A percentile compares a stretch with the other conserved stretches of the same genome.
phyloP scores from a whole-genome alignment of 2,888 invertebrate genomes.

The Drosophila buzzatii region DNA sequence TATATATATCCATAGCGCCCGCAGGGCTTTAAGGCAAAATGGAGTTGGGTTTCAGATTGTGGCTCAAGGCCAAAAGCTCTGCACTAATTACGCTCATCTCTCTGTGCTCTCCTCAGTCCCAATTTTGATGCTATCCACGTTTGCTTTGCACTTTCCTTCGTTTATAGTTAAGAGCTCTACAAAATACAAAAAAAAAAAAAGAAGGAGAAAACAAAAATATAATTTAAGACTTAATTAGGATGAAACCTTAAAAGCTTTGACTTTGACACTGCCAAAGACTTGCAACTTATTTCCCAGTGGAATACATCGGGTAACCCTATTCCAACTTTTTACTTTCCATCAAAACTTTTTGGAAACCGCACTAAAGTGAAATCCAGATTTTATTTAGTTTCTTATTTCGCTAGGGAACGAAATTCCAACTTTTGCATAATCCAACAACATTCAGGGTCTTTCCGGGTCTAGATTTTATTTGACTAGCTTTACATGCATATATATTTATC shows the following conservation, averaged over 20 bases:
- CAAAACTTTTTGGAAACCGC: conserved; percentile 2
- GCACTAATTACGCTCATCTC: conserved; percentile 32
- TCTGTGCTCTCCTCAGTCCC: neutral
- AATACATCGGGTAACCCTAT: neutral
- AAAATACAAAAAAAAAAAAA: neutral
- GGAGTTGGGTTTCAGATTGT: conserved; percentile 32
- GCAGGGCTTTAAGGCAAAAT: neutral
- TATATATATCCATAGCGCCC: neutral
- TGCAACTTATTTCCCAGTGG: neutral
- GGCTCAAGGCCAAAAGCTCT: conserved; percentile 28
- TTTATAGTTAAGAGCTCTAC: conserved; percentile 21
- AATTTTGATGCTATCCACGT: neutral
- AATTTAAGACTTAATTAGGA: conserved; percentile 25
- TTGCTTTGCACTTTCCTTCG: conserved; percentile 20
- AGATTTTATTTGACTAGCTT: no score
- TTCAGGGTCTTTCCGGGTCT: neutral
- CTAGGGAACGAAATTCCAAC: neutral
- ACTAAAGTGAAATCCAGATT: conserved; percentile 1
- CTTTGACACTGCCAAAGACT: neutral
- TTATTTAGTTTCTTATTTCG: neutral
- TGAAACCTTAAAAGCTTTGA: conserved; percentile 8
- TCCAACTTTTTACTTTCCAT: conserved; percentile 8
- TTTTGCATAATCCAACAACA: neutral
- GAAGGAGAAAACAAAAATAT: neutral
- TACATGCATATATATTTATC: neutral